Percentiles rank a stretch among this genome's conserved stretches.
These are phyloP conservation scores for Coccyzus lansbergi DNA, from an alignment of 2,797 vertebrate genomes.

Conservation along the genomic window DNA sequence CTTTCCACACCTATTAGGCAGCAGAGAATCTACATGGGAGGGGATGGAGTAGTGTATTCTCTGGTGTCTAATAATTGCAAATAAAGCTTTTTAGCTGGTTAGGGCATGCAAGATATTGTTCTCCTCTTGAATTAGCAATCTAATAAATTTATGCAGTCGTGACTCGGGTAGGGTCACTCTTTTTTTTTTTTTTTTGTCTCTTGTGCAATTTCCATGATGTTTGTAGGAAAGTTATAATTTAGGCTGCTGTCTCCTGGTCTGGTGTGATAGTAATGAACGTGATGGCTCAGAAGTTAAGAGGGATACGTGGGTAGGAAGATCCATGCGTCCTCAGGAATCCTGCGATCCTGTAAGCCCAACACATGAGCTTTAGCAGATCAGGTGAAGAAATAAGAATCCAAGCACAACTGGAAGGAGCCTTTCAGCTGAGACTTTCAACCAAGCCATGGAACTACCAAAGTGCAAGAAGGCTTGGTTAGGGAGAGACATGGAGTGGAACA, in stretches of 20 bases:
- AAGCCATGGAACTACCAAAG: not conserved
- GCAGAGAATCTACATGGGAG: not conserved
- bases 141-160: not conserved
- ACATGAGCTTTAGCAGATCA: not conserved
- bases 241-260: not conserved
- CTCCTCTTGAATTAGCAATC: not conserved
- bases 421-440: not conserved
- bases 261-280: rapidly evolving
- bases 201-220: not conserved
- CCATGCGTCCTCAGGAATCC: rapidly evolving
- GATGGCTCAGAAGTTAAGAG: not conserved
- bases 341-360: rapidly evolving
- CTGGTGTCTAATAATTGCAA: not conserved
- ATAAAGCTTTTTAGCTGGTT: not conserved
- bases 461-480: not conserved
- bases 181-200: not conserved
- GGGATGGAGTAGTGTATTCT: not conserved
- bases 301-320: not conserved
- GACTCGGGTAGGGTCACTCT: not conserved
- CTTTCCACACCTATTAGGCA: not conserved
- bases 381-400: not conserved
- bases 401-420: not conserved
- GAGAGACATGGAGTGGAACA: not conserved
- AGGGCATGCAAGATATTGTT: not conserved
- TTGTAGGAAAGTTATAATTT: not conserved